phyloP scores from a whole-genome alignment of 2,888 invertebrate genomes.

The Oscheius onirici region DNA sequence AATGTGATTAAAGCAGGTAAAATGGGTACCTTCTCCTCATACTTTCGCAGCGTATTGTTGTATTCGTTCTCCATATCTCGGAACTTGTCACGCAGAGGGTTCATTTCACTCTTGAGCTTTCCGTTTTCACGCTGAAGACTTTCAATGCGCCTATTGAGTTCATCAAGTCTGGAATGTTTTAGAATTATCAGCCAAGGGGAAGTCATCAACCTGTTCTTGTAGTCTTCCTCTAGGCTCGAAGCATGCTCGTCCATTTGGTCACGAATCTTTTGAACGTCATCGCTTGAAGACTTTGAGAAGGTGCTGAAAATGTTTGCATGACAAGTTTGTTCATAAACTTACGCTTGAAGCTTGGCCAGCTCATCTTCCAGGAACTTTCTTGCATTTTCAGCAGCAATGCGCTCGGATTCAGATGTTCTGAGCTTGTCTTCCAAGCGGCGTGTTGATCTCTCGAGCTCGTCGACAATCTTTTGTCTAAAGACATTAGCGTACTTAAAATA shows the following conservation, averaged over 20 bases:
- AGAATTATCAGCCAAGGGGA: not conserved
- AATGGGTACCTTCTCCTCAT: conserved; percentile 69
- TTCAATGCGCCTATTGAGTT: conserved; percentile 67
- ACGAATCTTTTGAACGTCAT: conserved; percentile 63
- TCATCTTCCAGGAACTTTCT: conserved; percentile 68
- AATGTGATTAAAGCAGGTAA: no score
- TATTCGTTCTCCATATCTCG: conserved; percentile 68
- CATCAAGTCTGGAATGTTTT: conserved; percentile 52
- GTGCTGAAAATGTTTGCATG: conserved; percentile 42
- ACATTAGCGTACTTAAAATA: not conserved
- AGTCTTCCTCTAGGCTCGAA: conserved; percentile 65
- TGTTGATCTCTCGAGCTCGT: conserved; percentile 63
- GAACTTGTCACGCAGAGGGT: conserved; percentile 62
- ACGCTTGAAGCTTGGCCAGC: conserved; percentile 66
- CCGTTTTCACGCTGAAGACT: conserved; percentile 65
- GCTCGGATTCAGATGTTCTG: conserved; percentile 61
- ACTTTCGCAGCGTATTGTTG: conserved; percentile 55
- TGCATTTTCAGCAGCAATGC: conserved; percentile 65
- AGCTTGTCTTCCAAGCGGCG: conserved; percentile 68
- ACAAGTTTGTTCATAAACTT: not conserved
- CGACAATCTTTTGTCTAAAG: conserved; percentile 57
- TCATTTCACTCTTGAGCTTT: conserved; percentile 61
- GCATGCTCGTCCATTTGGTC: conserved; percentile 69
- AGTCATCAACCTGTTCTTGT: conserved; percentile 51
- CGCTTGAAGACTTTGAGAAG: conserved; percentile 61